Base-by-base conservation (phyloP, 1,140 invertebrate genomes). In the Aphaenogaster ashmeadi region DNA sequence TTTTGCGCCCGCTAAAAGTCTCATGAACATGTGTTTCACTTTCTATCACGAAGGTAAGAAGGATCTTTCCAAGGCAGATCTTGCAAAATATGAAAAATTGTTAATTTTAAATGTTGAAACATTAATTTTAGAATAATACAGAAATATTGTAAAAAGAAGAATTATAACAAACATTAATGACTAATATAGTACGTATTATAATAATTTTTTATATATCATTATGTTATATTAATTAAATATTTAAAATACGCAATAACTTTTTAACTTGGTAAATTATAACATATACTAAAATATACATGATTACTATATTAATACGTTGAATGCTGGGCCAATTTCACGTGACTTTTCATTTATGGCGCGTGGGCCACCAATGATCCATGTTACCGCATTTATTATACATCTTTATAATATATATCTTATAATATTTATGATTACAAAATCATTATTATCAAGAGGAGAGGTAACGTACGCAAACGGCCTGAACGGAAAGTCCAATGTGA, bases 1-100 rank as follows among this genome's bases (percentile, higher is more conserved):
- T 92, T 98, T 97, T 90, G 96, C 96, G 4, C 97, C 97, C 11
- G 97, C 98, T 8, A 98, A 98, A 90, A 97, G 96, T 58, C 96
- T 98, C 15, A 98, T 98, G 98, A 98, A 98, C 92, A 97, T 98
- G 96, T 98, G 97, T 90, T 98, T 98, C 92, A 97, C 97, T 21
- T 98, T 98, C 94, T 98, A 97, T 93, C 96, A 97, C 91, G 97
- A 98, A 97, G 96, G 97, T 97, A 90, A 33, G 0, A 94, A 69
- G 5, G 74, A 74, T 0, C 4, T 71, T 58, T 36, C 0, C 6
- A 58, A 11, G 36, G 3, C 13, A 33, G 0, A 41, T 52, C 15
- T 7, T 56, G 52, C 9, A 36, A 54, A 64, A 81, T 44, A 60
- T 18, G 27, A 41, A 3, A 44, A 81, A 66, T 77, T 18, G 33